Evolutionary conservation across 2,888 invertebrate genomes (phyloP).

Genomic region (Nomada lathburiana): DNA sequence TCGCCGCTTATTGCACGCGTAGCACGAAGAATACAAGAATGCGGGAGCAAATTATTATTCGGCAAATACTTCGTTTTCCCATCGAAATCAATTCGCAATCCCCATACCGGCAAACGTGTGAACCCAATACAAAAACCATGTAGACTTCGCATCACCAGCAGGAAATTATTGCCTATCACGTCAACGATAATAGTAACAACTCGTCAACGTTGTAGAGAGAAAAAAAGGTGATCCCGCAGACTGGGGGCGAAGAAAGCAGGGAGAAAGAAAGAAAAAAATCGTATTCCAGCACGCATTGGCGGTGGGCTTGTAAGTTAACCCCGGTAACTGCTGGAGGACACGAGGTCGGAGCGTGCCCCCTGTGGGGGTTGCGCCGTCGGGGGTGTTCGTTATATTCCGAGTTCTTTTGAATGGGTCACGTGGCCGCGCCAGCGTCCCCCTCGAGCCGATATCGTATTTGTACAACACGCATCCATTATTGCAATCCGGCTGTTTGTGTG

Average conservation of each 20-base stretch:
- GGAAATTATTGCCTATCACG: conserved; percentile 18
- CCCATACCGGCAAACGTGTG: background rate
- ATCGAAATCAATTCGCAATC: too few species aligned
- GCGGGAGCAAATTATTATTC: too few species aligned
- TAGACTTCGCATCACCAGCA: background rate
- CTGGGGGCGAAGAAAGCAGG: background rate
- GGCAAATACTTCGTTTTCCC: too few species aligned
- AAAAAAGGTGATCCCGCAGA: conserved; percentile 17
- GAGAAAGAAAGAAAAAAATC: conserved; percentile 32
- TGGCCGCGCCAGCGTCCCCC: conserved; percentile 76
- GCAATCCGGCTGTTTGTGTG: conserved; percentile 82
- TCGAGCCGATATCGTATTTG: conserved; percentile 83
- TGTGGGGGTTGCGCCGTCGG: conserved; percentile 77
- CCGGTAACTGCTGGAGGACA: conserved; percentile 75
- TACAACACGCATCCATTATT: conserved; percentile 83
- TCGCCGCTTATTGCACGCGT: too few species aligned
- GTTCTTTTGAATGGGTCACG: conserved; percentile 81
- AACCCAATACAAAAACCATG: background rate
- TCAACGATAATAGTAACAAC: conserved; percentile 15
- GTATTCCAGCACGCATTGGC: conserved; percentile 63
- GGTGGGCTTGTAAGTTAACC: conserved; percentile 78
- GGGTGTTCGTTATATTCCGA: conserved; percentile 81
- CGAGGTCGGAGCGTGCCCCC: conserved; percentile 71
- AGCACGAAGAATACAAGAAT: too few species aligned
- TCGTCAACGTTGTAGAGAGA: background rate